These are phyloP conservation scores for Illadopsis cleaveri DNA, from an alignment of 2,113 vertebrate genomes.

Conservation along the genomic window DNA sequence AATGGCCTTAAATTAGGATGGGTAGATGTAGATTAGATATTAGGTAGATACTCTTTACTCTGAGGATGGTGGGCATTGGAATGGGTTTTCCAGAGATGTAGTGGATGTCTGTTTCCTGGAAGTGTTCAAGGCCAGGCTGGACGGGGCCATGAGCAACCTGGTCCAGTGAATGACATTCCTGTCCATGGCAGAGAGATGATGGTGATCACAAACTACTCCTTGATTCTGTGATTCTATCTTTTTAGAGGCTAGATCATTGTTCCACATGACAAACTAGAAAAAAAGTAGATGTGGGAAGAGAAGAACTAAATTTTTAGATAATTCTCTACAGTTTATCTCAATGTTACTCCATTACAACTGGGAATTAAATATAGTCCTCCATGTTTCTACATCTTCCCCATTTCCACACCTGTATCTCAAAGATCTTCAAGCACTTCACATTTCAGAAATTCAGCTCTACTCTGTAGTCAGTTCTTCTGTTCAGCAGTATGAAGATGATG, in stretches of 20 bases:
- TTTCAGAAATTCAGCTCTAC: background rate
- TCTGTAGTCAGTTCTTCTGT: background rate
- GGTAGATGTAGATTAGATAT: background rate
- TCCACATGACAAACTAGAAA: background rate
- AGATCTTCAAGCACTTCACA: background rate
- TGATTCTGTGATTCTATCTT: background rate
- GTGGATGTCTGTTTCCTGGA: background rate
- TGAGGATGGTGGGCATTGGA: background rate
- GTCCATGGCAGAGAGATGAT: background rate
- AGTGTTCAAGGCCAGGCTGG: no score
- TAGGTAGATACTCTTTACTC: background rate
- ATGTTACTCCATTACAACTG: background rate
- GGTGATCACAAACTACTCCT: fast-evolving
- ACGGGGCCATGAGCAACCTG: background rate
- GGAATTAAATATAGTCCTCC: background rate
- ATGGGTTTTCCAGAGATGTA: background rate
- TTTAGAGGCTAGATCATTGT: background rate
- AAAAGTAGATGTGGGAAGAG: background rate
- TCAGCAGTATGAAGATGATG: background rate
- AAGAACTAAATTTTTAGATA: background rate
- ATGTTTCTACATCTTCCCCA: background rate
- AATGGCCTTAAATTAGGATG: background rate
- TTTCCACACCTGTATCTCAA: background rate
- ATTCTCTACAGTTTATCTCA: background rate
- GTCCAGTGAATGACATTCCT: background rate